Evolutionary conservation across 30 jellyfish, hydroid and myxozoan species (phyloP).

Genomic region (Chrysaora quinquecirrha): DNA sequence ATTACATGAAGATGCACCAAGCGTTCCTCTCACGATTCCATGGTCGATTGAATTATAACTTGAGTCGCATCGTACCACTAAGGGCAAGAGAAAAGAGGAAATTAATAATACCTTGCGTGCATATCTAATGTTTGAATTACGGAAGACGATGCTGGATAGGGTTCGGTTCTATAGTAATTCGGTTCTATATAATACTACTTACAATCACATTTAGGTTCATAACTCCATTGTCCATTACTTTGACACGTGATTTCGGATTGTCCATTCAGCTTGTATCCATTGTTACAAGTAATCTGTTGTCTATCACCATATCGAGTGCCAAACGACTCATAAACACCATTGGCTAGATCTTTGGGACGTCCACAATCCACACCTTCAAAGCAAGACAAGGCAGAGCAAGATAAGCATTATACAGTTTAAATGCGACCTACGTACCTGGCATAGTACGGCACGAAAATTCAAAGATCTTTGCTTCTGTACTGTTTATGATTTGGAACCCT

Average conservation of each 20-base stretch:
- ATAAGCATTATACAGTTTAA: not conserved
- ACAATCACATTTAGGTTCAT: slow-evolving; percentile 8
- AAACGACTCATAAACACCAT: not conserved
- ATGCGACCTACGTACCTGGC: not conserved
- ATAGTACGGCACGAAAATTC: no score
- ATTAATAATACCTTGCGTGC: no score
- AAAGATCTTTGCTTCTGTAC: not conserved
- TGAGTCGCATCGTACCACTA: slow-evolving; percentile 49
- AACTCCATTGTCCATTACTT: slow-evolving; percentile 2
- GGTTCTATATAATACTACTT: not conserved
- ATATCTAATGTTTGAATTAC: not conserved
- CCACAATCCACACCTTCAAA: slow-evolving; percentile 24
- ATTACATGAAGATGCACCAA: slow-evolving; percentile 14
- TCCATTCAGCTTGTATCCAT: not conserved
- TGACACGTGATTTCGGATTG: not conserved
- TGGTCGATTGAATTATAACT: slow-evolving; percentile 21
- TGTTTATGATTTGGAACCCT: not conserved
- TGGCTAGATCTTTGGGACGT: not conserved
- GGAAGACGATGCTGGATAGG: not conserved
- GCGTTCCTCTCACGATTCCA: slow-evolving; percentile 39
- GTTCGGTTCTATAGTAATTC: not conserved
- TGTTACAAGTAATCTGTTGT: not conserved
- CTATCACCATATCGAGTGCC: slow-evolving; percentile 3
- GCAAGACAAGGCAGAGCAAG: not conserved
- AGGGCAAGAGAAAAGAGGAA: no score